phyloP scores from a whole-genome alignment of 2,797 vertebrate species.

The Gymnopithys bicolor region DNA sequence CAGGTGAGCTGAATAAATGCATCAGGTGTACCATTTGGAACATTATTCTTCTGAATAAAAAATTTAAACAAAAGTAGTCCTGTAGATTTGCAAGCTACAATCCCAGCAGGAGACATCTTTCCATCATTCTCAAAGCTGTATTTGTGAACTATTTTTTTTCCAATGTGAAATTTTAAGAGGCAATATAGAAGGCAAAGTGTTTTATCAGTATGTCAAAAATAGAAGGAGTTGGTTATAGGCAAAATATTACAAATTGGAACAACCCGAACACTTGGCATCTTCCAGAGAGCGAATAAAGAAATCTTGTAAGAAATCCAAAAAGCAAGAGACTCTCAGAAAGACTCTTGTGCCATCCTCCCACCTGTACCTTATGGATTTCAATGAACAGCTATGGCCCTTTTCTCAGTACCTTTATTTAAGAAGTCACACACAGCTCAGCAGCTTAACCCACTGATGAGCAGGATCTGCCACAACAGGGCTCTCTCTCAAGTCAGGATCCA shows the following conservation, averaged over 20 bases:
- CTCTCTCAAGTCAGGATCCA: neutral
- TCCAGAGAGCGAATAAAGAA: neutral
- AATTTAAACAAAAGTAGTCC: neutral
- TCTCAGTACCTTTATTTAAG: neutral
- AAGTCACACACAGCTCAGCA: neutral
- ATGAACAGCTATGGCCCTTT: neutral
- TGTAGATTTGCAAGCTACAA: neutral
- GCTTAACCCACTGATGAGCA: neutral
- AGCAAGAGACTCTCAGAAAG: neutral
- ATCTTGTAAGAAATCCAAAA: neutral
- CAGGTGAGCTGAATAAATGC: constrained; percentile 22
- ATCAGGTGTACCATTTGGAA: neutral
- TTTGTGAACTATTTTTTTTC: neutral
- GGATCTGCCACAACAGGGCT: neutral
- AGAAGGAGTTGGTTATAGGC: neutral
- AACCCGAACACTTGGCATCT: neutral
- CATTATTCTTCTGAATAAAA: neutral
- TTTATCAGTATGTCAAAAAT: neutral
- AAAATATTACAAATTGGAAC: neutral
- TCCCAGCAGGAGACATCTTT: neutral
- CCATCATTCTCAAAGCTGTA: neutral
- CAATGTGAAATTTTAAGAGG: neutral
- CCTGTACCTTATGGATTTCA: neutral
- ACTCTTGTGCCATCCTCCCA: neutral
- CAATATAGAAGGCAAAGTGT: neutral